Percentiles rank a stretch among this genome's conserved stretches.
Conservation (phyloP, 2,888 invertebrate genomes). For the Leptinotarsa haldemani region DNA sequence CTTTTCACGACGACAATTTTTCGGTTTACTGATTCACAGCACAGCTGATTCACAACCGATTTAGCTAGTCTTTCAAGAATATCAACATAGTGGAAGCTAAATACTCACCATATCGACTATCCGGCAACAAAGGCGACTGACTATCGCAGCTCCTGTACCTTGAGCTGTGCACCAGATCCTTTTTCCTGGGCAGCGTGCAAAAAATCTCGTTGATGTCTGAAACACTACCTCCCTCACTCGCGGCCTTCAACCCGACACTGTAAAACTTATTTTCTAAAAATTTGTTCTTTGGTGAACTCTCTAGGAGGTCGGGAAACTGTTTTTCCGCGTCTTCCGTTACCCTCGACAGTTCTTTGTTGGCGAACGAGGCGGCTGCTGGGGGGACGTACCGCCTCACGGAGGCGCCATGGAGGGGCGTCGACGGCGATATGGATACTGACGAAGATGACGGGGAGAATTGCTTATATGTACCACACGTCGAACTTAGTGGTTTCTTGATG, state of each 20-base stretch:
- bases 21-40: too few species aligned
- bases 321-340: slow-evolving; percentile 56
- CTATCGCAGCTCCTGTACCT: slow-evolving; percentile 71
- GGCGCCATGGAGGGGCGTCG: slow-evolving; percentile 57
- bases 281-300: slow-evolving; percentile 56
- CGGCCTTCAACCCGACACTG: not conserved
- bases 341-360: slow-evolving; percentile 56
- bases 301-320: slow-evolving; percentile 63
- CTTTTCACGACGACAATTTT: too few species aligned
- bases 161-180: slow-evolving; percentile 54
- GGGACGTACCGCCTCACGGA: slow-evolving; percentile 31
- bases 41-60: too few species aligned
- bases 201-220: slow-evolving; percentile 66
- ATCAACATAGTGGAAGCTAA: not conserved
- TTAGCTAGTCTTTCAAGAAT: too few species aligned
- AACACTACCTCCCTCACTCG: slow-evolving; percentile 58
- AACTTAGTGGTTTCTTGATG: slow-evolving; percentile 62
- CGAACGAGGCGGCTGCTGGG: slow-evolving; percentile 36
- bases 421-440: slow-evolving; percentile 66
- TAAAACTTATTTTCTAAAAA: slow-evolving; percentile 34
- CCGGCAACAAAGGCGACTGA: slow-evolving; percentile 78
- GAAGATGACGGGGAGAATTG: slow-evolving; percentile 57
- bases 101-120: slow-evolving; percentile 71
- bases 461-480: slow-evolving; percentile 66
- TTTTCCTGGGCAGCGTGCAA: slow-evolving; percentile 74